Conservation (phyloP, 2,797 vertebrate genomes). For the Falco berigora region DNA sequence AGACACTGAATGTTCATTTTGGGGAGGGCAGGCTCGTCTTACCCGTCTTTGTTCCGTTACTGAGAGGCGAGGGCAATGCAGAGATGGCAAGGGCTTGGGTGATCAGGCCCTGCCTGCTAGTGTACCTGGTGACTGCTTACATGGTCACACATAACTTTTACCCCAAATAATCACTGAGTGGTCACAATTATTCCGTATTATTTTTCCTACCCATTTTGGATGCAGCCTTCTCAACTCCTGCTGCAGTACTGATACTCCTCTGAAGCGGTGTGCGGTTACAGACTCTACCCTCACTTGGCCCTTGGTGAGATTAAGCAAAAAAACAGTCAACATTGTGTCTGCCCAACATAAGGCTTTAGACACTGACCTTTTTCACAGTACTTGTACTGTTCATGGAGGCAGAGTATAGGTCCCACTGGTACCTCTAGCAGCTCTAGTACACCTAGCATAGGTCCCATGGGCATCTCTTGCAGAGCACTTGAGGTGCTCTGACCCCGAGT, state of each 20-base stretch:
- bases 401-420: background rate
- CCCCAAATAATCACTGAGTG: background rate
- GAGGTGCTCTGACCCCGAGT: background rate
- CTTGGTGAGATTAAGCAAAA: background rate
- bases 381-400: background rate
- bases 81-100: background rate
- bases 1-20: background rate
- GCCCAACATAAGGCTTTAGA: background rate
- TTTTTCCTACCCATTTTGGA: background rate
- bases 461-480: background rate
- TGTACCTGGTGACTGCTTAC: background rate
- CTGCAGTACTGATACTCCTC: background rate
- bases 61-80: background rate
- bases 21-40: background rate
- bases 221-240: background rate
- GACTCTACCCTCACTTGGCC: background rate
- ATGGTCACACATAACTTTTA: background rate
- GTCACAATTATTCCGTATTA: background rate
- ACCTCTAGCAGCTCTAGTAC: background rate
- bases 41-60: background rate
- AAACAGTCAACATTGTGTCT: background rate
- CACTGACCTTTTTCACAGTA: background rate
- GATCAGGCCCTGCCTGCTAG: background rate
- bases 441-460: background rate
- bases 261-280: background rate